Evolutionary conservation across 1,140 invertebrate genomes (phyloP), one percentile per base, ranked within the genome.

Genomic region (Drosophila sulfurigaster): DNA sequence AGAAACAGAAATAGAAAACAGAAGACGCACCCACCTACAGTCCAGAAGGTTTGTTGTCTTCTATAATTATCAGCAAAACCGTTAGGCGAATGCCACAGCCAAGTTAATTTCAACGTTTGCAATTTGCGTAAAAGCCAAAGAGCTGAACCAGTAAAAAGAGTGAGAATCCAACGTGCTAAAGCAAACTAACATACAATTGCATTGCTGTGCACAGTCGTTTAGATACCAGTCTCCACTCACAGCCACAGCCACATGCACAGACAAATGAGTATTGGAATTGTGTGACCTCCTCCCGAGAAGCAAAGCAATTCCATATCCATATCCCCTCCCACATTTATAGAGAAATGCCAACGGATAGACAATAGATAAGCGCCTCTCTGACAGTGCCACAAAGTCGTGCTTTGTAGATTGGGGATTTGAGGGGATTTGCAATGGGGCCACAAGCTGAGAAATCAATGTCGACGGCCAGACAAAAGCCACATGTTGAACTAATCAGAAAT

Each of bases 401-500:
- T 15, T 63, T 30, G 15, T 8, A 6, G 35, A 35, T 48, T 64
- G 32, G 45, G 8, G 16, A 8, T 46, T 8, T 10, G 43, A 6
- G 35, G 45, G 30, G 28, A 15, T 66, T 51, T 56, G 67, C 46
- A 74, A 54, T 11, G 58, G 52, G 69, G 63, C 64, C 82, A 81
- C 74, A 81, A 72, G 82, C 82, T 67, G 79, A 82, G 79, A 86
- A 82, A 88, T 79, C 79, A 88, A 82, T 82, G 83, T 59, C 83
- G 46, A 46, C 45, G 45, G 51, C 46, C 30, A 77, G 70, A 86
- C 78, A 86, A 81, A 86, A 63, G 78, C 83, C 83, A 70, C 80
- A 87, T 82, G 76, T 82, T 63, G 51, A 87, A 82, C 82, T 68
- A 82, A 87, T 87, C 82, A 87, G 82, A 82, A 88, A 79, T 82